Conservation (phyloP, 2,888 invertebrate genomes). For the Eremobia ochroleuca region DNA sequence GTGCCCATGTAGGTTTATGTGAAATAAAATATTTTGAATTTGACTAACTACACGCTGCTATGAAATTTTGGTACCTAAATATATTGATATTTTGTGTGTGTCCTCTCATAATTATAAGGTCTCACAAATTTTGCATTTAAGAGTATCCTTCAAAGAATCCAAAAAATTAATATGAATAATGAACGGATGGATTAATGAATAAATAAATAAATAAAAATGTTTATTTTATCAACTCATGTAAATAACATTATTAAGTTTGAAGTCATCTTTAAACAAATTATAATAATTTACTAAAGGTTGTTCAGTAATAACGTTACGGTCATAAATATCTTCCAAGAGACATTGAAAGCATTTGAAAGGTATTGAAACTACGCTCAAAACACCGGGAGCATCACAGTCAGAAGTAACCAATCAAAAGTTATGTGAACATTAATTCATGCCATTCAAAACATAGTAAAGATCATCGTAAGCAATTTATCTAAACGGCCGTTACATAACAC, state of each 20-base stretch:
- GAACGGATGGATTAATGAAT: background rate
- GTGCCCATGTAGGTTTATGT: no score
- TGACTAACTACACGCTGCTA: background rate
- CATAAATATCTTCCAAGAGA: background rate
- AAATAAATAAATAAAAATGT: no score
- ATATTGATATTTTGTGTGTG: background rate
- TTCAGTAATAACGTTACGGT: background rate
- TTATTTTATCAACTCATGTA: no score
- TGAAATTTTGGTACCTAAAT: background rate
- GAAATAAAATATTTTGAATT: no score
- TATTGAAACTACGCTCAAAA: conserved; percentile 24
- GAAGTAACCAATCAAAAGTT: conserved; percentile 47
- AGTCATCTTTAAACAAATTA: no score
- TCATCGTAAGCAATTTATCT: conserved; percentile 44
- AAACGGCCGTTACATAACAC: conserved; percentile 47
- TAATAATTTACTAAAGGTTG: background rate
- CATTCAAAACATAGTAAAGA: conserved; percentile 39
- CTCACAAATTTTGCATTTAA: background rate
- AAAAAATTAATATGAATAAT: no score
- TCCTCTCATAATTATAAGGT: background rate
- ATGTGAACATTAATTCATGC: conserved; percentile 49
- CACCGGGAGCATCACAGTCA: conserved; percentile 37
- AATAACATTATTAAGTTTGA: no score
- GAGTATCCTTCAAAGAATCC: background rate
- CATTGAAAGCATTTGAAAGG: conserved; percentile 14